These are phyloP conservation scores for Tetramorium parvispinum DNA, from an alignment of 1,140 invertebrate species.

Conservation along the genomic window DNA sequence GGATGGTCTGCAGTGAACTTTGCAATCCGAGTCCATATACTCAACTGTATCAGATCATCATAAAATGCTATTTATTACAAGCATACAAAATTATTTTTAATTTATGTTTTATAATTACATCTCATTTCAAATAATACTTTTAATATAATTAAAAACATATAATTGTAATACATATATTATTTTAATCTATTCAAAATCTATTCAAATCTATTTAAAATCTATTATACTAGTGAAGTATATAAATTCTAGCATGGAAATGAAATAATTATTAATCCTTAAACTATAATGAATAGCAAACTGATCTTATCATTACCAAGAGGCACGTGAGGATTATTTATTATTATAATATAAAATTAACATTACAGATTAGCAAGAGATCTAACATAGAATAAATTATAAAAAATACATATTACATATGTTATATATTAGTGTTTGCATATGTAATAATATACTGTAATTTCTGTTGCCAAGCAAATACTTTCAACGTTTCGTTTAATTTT, in stretches of 20 bases:
- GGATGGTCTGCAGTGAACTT: conserved; percentile 95
- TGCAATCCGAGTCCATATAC: conserved; percentile 92
- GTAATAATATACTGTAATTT: conserved; percentile 21
- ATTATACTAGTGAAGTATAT: neutral
- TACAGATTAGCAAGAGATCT: neutral
- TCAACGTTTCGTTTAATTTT: neutral
- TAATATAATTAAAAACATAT: conserved; percentile 5
- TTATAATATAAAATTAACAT: neutral
- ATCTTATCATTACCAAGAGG: neutral
- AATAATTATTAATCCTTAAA: neutral
- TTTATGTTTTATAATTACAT: neutral
- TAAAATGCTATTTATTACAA: conserved; percentile 66
- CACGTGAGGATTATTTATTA: neutral
- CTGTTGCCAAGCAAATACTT: conserved; percentile 21
- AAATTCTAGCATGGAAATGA: neutral
- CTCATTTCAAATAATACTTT: neutral
- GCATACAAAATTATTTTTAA: neutral
- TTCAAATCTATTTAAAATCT: conserved; percentile 37
- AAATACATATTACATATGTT: neutral
- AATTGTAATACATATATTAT: conserved; percentile 2
- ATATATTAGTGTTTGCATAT: conserved; percentile 6
- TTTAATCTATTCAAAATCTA: conserved; percentile 38
- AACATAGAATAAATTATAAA: neutral
- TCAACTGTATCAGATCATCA: conserved; percentile 87
- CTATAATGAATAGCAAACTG: neutral